Base-by-base conservation (phyloP, 2,113 vertebrate species). In the Trematomus loennbergii region DNA sequence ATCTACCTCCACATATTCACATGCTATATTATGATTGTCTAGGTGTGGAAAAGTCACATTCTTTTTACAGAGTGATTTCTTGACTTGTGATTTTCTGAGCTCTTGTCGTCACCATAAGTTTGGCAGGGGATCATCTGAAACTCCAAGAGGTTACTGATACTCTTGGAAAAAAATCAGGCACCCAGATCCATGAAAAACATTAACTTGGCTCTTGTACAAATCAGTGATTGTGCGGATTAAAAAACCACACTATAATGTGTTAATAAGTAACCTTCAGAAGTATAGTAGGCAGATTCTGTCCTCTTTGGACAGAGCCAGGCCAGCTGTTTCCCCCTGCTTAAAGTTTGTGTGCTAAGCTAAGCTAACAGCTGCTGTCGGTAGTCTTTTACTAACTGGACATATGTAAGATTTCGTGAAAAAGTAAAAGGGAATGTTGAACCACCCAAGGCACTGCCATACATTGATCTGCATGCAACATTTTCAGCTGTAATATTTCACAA, bases 181-280 rank as follows among this genome's bases (percentile, higher is more conserved):
- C 11, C 2, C 16, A 40, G 40, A 3, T n/a, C 4, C 29, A n/a
- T 53, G 12, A 43, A 73, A 73, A 57, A 54, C 11, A 8, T 1
- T 33, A 55, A 33, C 5, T 36, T 48, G n/a, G 9, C 15, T 4
- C 15, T 13, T 36, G 18, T 40, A 29, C 43, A 64, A 69, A 78
- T 61, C 16, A 33, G 17, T 72, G n/a, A 57, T 75, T 45, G 36
- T 9, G 16, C 2, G 7, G 54, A 71, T 71, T 57, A 57, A 57
- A 29, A 22, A 29, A 29, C 2, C 22, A 58, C 25, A 5, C 25
- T 58, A 58, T 7, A 3, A 58, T 7, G 5, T 7, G 55, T 58
- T 58, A 58, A 58, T 58, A 25, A 15, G 12, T 58, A 55, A 55
- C 53, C n/a, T 22, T 55, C 15, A 52, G 49, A n/a, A n/a, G 25